Conservation (phyloP, 1,140 invertebrate species). For the Heliconius nattereri region DNA sequence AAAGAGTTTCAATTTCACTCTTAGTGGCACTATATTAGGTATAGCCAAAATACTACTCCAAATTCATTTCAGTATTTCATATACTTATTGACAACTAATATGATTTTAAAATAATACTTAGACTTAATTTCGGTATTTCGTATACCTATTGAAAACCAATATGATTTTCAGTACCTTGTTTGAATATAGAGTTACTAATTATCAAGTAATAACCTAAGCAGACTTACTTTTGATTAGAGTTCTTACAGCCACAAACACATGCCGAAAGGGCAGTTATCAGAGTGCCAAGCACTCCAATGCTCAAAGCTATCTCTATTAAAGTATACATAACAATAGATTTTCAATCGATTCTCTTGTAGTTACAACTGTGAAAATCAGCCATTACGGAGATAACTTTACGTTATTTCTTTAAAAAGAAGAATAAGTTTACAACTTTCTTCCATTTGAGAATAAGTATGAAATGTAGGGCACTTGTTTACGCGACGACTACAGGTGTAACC, state of each 20-base stretch:
- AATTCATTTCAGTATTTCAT: not conserved
- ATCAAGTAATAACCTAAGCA: not conserved
- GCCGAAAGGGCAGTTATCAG: conserved; percentile 67
- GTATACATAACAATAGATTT: conserved; percentile 69
- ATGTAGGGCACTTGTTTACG: conserved; percentile 66
- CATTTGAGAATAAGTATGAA: conserved; percentile 68
- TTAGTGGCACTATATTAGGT: no score
- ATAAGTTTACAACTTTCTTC: conserved; percentile 67
- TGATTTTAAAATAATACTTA: not conserved
- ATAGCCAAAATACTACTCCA: no score
- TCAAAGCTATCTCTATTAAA: conserved; percentile 70
- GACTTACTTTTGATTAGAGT: conserved; percentile 79
- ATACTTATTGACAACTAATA: not conserved
- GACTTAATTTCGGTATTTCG: not conserved
- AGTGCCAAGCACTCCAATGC: conserved; percentile 68
- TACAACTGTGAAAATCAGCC: conserved; percentile 45
- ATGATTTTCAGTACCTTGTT: not conserved
- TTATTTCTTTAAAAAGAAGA: conserved; percentile 65
- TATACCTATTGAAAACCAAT: not conserved
- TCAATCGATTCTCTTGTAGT: conserved; percentile 50
- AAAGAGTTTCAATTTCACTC: not conserved
- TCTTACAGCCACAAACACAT: conserved; percentile 79
- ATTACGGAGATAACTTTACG: conserved; percentile 59
- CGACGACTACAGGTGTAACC: conserved; percentile 26
- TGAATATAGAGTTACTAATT: not conserved